These are phyloP conservation scores for Andrena fulva DNA, from an alignment of 2,888 invertebrate genomes.

Conservation along the genomic window DNA sequence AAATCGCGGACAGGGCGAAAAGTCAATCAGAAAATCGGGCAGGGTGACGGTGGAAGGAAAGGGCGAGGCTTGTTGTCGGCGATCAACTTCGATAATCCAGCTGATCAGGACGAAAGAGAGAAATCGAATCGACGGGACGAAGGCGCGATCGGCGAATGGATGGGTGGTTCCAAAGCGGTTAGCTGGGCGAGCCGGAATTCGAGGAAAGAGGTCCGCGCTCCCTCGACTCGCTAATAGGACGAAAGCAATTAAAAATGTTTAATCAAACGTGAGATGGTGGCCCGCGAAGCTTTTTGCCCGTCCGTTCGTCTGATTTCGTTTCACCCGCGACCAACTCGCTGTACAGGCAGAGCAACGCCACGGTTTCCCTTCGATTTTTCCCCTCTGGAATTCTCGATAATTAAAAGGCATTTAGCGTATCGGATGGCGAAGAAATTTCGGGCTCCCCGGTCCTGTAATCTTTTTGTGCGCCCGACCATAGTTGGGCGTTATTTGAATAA, in stretches of 20 bases:
- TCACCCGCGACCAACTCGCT: slow-evolving; percentile 28
- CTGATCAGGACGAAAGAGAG: slow-evolving; percentile 39
- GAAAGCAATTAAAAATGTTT: slow-evolving; percentile 74
- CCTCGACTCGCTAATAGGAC: slow-evolving; percentile 58
- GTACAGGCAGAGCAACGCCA: slow-evolving; percentile 25
- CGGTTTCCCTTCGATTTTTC: slow-evolving; percentile 4
- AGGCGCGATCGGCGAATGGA: slow-evolving; percentile 10
- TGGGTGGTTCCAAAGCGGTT: slow-evolving; percentile 35
- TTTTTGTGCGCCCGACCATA: background rate
- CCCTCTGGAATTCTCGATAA: slow-evolving; percentile 13
- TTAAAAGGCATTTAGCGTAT: slow-evolving; percentile 41
- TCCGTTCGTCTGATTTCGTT: slow-evolving; percentile 41
- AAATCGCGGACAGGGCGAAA: slow-evolving; percentile 52
- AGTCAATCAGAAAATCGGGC: slow-evolving; percentile 67
- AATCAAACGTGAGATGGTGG: slow-evolving; percentile 68
- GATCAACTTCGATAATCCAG: slow-evolving; percentile 62
- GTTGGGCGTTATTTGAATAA: background rate
- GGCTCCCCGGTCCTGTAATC: background rate
- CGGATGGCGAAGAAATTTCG: background rate
- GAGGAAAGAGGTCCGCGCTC: slow-evolving; percentile 32
- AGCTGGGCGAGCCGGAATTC: slow-evolving; percentile 50
- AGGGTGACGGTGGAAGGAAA: slow-evolving; percentile 6
- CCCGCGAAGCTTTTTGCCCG: slow-evolving; percentile 24
- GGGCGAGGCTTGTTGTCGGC: slow-evolving; percentile 29
- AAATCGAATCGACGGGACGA: background rate